These are phyloP conservation scores for Ambastaia sidthimunki DNA, from an alignment of 2,797 vertebrate species.

Conservation along the genomic window DNA sequence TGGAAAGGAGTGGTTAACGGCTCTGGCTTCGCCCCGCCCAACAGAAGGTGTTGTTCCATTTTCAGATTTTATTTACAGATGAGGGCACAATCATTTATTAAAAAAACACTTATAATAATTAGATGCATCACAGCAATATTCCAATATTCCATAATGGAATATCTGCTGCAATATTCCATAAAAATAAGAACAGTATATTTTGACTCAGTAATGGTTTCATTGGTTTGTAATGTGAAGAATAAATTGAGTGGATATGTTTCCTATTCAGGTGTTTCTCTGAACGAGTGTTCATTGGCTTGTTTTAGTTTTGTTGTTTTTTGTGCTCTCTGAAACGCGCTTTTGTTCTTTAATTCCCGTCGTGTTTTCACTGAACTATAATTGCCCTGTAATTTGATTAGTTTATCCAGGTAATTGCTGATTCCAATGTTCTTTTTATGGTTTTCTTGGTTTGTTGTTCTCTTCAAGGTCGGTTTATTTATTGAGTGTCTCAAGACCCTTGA, in stretches of 20 bases:
- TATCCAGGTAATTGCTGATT: slow-evolving; percentile 1
- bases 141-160: too few relatives aligned
- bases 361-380: background rate
- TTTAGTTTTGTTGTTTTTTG: background rate
- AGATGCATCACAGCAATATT: too few relatives aligned
- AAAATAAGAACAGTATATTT: too few relatives aligned
- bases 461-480: slow-evolving; percentile 39
- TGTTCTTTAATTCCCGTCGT: background rate
- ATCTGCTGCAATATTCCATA: too few relatives aligned
- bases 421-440: slow-evolving; percentile 15
- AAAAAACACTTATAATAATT: too few relatives aligned
- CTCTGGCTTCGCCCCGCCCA: too few relatives aligned
- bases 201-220: too few relatives aligned
- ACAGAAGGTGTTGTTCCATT: too few relatives aligned
- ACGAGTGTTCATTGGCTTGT: background rate
- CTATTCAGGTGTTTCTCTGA: background rate
- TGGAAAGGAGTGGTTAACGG: too few relatives aligned
- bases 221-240: too few relatives aligned
- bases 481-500: slow-evolving; percentile 24
- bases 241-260: background rate
- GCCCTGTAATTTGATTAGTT: slow-evolving; percentile 3
- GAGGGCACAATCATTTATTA: too few relatives aligned
- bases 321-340: background rate
- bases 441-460: slow-evolving; percentile 10
- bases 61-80: too few relatives aligned